Base-by-base conservation (phyloP, 2,888 invertebrate genomes). In the Ochropleura plecta region DNA sequence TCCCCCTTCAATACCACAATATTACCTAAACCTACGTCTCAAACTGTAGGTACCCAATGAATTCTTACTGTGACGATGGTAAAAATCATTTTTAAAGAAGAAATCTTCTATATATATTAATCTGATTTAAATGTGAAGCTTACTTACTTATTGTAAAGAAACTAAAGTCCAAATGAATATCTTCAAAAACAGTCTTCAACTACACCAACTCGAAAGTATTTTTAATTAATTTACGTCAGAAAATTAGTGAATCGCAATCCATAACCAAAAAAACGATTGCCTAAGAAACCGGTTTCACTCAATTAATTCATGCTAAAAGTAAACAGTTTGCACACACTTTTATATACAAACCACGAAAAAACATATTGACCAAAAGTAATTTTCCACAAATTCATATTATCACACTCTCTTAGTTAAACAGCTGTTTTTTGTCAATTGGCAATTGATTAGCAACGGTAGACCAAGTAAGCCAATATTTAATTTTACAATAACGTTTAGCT, bases 391-490 rank as follows among this genome's bases (percentile, higher is more conserved):
- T 76, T 68, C 70, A 86, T 83, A 74, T 78, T 78, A 79, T 78
- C 70, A 76, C 77, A 82, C 73, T 74, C 65, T 78, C 71, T 80
- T 76, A 82, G 57, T 73, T 78, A 81, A 84, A 81, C 71, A 70
- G 67, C 46, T 77, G 66, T 82, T 85, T 81, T 81, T 83, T 85
- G 77, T 84, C 82, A 81, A 78, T 62, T 68, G 70, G 44, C 81
- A 88, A 89, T 90, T 86, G 92, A 93, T 92, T 91, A 89, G 87
- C 83, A 53, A 84, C 90, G 87, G 71, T 81, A 78, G 79, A 73
- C 76, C 84, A 86, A 88, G 82, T 89, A 90, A 91, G 89, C 90
- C 86, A 92, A 93, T 92, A 92, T 93, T 92, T 90, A 89, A 90
- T 90, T 90, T 88, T 80, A 83, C 88, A 91, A 88, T 89, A 88